phyloP scores from a whole-genome alignment of 2,113 vertebrate genomes.

The Ursus arctos region DNA sequence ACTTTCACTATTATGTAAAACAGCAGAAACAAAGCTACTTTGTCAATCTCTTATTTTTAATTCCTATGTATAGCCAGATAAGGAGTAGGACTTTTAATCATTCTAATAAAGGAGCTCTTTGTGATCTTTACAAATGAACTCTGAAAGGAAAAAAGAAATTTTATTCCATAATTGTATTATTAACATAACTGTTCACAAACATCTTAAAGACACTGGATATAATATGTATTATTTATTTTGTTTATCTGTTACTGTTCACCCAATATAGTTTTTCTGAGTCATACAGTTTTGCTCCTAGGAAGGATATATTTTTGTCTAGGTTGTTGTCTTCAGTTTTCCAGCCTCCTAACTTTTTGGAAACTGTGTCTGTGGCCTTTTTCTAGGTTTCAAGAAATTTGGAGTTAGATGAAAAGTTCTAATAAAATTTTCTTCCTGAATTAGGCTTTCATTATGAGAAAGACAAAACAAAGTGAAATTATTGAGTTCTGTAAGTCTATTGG shows the following conservation, averaged over 20 bases:
- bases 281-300: background rate
- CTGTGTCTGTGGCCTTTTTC: background rate
- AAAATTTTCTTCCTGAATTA: background rate
- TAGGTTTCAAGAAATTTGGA: background rate
- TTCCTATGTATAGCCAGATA: background rate
- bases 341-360: background rate
- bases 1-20: background rate
- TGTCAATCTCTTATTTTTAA: background rate
- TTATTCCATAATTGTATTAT: background rate
- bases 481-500: background rate
- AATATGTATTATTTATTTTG: background rate
- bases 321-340: conserved; percentile 28
- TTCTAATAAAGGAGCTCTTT: background rate
- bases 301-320: background rate
- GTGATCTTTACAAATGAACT: background rate
- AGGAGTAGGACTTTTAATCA: background rate
- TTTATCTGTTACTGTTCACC: background rate
- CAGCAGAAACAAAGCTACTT: conserved; percentile 22
- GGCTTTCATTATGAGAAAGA: background rate
- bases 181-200: background rate
- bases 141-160: background rate
- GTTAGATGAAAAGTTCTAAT: conserved; percentile 32
- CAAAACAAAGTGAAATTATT: background rate
- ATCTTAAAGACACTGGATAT: background rate
- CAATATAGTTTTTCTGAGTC: background rate